Conservation (phyloP, 2,888 invertebrate species). For the Chalcis sispes region DNA sequence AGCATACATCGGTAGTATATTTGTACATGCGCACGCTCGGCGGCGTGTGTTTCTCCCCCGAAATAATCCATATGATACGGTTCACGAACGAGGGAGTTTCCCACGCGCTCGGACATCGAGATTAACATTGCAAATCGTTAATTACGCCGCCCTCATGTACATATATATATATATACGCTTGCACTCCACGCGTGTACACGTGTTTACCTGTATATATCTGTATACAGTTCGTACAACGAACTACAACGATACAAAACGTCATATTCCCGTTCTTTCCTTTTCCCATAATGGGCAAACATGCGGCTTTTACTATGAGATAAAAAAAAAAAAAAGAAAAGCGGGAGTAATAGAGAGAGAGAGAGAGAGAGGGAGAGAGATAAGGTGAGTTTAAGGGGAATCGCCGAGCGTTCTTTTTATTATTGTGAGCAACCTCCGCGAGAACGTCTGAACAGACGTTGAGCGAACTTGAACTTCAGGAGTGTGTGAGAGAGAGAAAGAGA, state of each 20-base stretch:
- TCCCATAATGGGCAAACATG: slow-evolving; percentile 30
- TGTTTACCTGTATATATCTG: slow-evolving; percentile 20
- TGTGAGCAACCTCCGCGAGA: slow-evolving; percentile 56
- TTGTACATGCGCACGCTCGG: too few relatives aligned
- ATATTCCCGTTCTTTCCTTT: slow-evolving; percentile 55
- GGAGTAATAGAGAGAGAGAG: not conserved
- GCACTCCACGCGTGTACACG: too few relatives aligned
- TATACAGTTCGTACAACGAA: not conserved
- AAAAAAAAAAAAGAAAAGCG: slow-evolving; percentile 49
- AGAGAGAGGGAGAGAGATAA: too few relatives aligned
- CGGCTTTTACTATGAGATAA: slow-evolving; percentile 19
- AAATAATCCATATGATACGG: too few relatives aligned
- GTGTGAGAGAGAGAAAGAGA: too few relatives aligned
- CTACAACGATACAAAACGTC: too few relatives aligned
- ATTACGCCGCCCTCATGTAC: slow-evolving; percentile 64
- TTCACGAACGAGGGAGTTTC: not conserved
- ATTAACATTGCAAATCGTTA: slow-evolving; percentile 66
- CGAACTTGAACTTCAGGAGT: not conserved
- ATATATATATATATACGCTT: too few relatives aligned
- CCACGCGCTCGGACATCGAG: slow-evolving; percentile 18
- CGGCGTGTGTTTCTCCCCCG: too few relatives aligned
- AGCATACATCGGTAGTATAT: too few relatives aligned
- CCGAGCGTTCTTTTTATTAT: not conserved
- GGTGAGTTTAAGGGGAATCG: too few relatives aligned
- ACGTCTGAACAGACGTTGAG: too few relatives aligned